phyloP scores from a whole-genome alignment of 2,888 invertebrate species.

The Amblyteles armatorius region DNA sequence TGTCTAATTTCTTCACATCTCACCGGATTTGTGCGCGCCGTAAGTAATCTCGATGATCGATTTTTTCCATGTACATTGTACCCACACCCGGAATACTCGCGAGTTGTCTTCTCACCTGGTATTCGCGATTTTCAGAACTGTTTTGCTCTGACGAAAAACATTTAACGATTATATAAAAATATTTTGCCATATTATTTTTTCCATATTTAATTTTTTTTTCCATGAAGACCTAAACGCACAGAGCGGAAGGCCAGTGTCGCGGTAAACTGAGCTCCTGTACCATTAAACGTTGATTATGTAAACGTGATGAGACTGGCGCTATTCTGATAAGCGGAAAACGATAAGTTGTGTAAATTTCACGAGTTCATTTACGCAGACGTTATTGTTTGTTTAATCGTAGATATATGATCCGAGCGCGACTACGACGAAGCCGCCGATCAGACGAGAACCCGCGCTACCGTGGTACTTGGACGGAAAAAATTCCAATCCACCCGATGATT shows the following conservation, averaged over 20 bases:
- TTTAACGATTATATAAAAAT: background rate
- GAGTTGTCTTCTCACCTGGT: background rate
- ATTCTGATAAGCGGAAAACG: constrained; percentile 17
- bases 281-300: background rate
- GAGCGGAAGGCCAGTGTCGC: background rate
- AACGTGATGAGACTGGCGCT: background rate
- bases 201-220: background rate
- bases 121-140: background rate
- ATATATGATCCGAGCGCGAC: constrained; percentile 73
- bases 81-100: background rate
- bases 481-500: constrained; percentile 48
- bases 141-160: too few relatives aligned
- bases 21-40: constrained; percentile 65
- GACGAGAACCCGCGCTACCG: constrained; percentile 72
- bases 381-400: constrained; percentile 59
- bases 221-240: background rate
- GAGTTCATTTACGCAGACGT: background rate
- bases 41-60: constrained; percentile 58
- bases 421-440: constrained; percentile 74
- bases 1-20: constrained; percentile 31
- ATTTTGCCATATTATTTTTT: background rate
- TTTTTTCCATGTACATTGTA: background rate
- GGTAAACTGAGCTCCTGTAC: background rate
- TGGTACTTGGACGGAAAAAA: constrained; percentile 69
- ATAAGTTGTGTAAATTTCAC: background rate